Evolutionary conservation across 2,888 invertebrate species (phyloP), one percentile per base, ranked within the genome.

Genomic region (Harpalus rubripes): DNA sequence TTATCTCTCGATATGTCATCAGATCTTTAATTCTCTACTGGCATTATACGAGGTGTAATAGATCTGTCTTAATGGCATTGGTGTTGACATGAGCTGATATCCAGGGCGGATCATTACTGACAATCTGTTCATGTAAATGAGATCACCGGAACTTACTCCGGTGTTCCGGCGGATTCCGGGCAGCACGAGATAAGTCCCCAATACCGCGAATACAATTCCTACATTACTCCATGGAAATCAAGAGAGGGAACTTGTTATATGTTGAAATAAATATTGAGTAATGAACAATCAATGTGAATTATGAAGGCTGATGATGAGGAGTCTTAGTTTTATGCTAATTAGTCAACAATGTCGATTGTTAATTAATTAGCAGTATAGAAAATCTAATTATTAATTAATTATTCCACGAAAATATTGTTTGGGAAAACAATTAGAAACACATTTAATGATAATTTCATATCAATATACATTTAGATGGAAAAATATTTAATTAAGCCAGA

Each of bases 271-370:
- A 32, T 32, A 32, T 32, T 32, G 32, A 5, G 32, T 32, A 32
- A 32, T 32, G 32, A 32, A 22, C 22, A 22, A 32, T 26, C 63
- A 63, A 63, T 63, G 63, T 26, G 32, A 63, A 18, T 5, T 59
- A 59, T 22, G 39, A 74, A 74, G 74, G 74, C n/a, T 44, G 44
- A 18, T 44, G 44, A 18, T 74, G 18, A 44, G 8, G 12, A 15
- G 56, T 76, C 56, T 76, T 76, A 76, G 12, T 18, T 76, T 15
- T 74, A 76, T 76, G 76, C 56, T 76, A 76, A 76, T 76, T 56
- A 56, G 52, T 76, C 76, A 76, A 76, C 52, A 52, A 76, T n/a
- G n/a, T 76, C 56, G 22, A 76, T 41, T 32, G 32, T 0, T 32
- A 32, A 32, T 32, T 32, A 32, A 32, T 32, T 32, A 32, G 2